Evolutionary conservation across 2,888 invertebrate genomes (phyloP).

Genomic region (Mayetiola destructor): DNA sequence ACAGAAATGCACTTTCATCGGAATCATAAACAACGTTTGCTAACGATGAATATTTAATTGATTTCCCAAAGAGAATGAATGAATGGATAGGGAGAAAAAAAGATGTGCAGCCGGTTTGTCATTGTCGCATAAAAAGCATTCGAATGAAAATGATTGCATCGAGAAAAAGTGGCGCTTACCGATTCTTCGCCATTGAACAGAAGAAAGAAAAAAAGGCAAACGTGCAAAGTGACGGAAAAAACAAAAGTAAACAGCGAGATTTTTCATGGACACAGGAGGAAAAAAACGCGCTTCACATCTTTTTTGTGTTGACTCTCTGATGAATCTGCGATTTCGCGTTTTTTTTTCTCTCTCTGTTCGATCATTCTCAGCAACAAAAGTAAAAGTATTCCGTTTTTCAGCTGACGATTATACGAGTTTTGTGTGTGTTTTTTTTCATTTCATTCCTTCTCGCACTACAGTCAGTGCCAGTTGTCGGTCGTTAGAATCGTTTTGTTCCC

Average conservation of each 20-base stretch:
- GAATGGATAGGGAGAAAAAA: too few species aligned
- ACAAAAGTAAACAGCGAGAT: too few species aligned
- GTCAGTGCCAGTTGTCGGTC: too few species aligned
- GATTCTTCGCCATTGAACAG: slow-evolving; percentile 5
- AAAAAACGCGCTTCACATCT: not conserved
- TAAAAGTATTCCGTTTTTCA: slow-evolving; percentile 9
- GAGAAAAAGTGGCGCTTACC: slow-evolving; percentile 10
- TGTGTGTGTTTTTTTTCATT: not conserved
- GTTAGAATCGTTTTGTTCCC: too few species aligned
- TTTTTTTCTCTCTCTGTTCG: slow-evolving; percentile 3
- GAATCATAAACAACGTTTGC: not conserved
- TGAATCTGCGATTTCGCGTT: slow-evolving; percentile 1
- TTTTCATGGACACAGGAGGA: too few species aligned
- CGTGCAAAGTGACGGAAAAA: too few species aligned
- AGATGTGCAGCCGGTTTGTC: slow-evolving; percentile 6
- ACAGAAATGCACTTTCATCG: not conserved
- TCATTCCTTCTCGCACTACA: too few species aligned
- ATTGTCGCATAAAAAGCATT: not conserved
- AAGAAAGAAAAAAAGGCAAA: not conserved
- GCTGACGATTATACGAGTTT: slow-evolving; percentile 3
- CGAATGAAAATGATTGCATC: too few species aligned
- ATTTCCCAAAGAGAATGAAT: not conserved
- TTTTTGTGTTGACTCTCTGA: not conserved
- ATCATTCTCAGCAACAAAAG: slow-evolving; percentile 11
- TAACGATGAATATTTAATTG: slow-evolving; percentile 5